Evolutionary conservation across 2,888 invertebrate species (phyloP).

Genomic region (Xylocampa areola): DNA sequence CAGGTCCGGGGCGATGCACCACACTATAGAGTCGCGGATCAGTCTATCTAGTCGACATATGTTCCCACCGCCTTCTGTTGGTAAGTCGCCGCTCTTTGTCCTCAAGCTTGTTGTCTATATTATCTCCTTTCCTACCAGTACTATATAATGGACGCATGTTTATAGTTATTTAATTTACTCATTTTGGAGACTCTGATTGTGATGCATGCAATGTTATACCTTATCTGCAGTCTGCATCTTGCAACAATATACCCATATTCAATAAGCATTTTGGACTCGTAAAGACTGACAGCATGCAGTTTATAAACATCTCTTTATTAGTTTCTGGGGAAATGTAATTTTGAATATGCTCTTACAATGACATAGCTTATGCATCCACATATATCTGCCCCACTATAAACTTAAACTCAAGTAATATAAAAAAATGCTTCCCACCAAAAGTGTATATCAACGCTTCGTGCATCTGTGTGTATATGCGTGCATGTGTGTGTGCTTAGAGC

Average conservation of each 20-base stretch:
- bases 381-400: no score
- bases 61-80: conserved; percentile 80
- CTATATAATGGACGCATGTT: conserved; percentile 24
- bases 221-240: no score
- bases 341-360: no score
- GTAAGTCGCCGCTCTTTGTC: conserved; percentile 59
- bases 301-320: no score
- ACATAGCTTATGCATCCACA: no score
- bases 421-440: conserved; percentile 15
- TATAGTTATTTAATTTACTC: neutral
- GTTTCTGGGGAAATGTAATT: neutral
- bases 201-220: no score
- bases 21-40: conserved; percentile 73
- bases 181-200: no score
- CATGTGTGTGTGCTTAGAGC: conserved; percentile 67
- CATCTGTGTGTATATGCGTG: conserved; percentile 36
- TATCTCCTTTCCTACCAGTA: conserved; percentile 1
- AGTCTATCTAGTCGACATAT: conserved; percentile 65
- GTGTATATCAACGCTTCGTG: conserved; percentile 39
- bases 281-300: no score
- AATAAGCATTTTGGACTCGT: no score
- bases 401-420: no score
- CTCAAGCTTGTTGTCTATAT: neutral
- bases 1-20: conserved; percentile 80
- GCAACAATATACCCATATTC: no score